Evolutionary conservation across 2,888 invertebrate species (phyloP).

Genomic region (Cylindroiulus punctatus): DNA sequence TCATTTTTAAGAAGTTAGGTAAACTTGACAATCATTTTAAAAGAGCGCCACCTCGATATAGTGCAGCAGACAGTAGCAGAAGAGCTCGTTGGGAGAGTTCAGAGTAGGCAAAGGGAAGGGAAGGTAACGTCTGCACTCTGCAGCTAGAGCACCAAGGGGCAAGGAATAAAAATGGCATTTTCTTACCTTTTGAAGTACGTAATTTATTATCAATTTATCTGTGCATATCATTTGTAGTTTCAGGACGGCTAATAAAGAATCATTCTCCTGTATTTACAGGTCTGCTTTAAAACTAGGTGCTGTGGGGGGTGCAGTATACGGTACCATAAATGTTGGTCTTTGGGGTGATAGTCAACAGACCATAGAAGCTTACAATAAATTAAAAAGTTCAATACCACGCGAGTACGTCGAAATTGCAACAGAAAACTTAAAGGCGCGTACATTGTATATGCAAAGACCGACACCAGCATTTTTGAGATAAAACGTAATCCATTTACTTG

Average conservation of each 20-base stretch:
- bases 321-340: constrained; percentile 53
- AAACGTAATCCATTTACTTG: neutral
- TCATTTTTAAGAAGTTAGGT: neutral
- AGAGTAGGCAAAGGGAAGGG: neutral
- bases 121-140: neutral
- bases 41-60: neutral
- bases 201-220: neutral
- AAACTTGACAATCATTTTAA: too few relatives aligned
- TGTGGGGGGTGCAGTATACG: constrained; percentile 52
- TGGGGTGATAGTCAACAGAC: constrained; percentile 54
- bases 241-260: neutral
- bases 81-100: neutral
- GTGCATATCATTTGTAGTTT: neutral
- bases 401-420: neutral
- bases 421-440: constrained; percentile 10
- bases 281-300: constrained; percentile 53
- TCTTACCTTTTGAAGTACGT: constrained; percentile 50
- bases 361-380: constrained; percentile 41
- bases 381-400: neutral
- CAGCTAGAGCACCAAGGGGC: neutral
- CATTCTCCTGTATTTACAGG: neutral
- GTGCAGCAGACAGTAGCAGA: neutral
- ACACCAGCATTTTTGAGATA: neutral
- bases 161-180: constrained; percentile 40
- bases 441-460: neutral